Evolutionary conservation across 2,797 vertebrate species (phyloP), one percentile per base, ranked within the genome.

Genomic region (Vireo griseus): DNA sequence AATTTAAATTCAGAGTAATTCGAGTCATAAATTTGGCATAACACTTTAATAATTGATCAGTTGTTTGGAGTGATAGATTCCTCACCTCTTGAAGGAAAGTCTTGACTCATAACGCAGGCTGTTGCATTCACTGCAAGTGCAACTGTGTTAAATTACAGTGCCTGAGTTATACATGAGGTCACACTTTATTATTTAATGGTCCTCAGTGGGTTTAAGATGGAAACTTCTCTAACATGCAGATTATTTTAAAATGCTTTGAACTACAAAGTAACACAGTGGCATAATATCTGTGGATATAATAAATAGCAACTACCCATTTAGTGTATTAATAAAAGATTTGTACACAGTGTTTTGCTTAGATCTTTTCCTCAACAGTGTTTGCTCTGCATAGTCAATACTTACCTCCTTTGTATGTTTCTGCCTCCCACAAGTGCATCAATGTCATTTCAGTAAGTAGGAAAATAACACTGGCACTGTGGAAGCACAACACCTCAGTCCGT

Each of bases 401-500:
- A 51, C 29, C 26, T 63, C 71, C 15, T 84, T 80, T 91, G 5
- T 48, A 58, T 26, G 11, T 45, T 76, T 80, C 82, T 92, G 31
- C 45, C 71, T 96, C n/a, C 25, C 74, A 92, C 17, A 84, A 81
- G 50, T 94, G 22, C 67, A 74, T 86, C 37, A 66, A 31, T 89
- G n/a, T 59, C n/a, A 77, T 85, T 94, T 96, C 52, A 88, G 29
- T 81, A 50, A 61, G 52, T 54, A 85, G 51, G 94, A 75, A 86
- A 67, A 31, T 73, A 54, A 62, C 62, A 63, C 40, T 85, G 67
- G 65, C 22, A 29, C 58, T 92, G 28, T 66, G 69, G 65, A 94
- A 95, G 81, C 79, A 47, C 33, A 72, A 42, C 14, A 8, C 47
- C 45, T 97, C 81, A 86, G 21, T 66, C 87, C 42, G 58, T 97